A percentile compares a stretch with the other conserved stretches of the same genome.
These are phyloP conservation scores for Meleagris gallopavo DNA, from an alignment of 2,113 vertebrate genomes.

Conservation along the genomic window DNA sequence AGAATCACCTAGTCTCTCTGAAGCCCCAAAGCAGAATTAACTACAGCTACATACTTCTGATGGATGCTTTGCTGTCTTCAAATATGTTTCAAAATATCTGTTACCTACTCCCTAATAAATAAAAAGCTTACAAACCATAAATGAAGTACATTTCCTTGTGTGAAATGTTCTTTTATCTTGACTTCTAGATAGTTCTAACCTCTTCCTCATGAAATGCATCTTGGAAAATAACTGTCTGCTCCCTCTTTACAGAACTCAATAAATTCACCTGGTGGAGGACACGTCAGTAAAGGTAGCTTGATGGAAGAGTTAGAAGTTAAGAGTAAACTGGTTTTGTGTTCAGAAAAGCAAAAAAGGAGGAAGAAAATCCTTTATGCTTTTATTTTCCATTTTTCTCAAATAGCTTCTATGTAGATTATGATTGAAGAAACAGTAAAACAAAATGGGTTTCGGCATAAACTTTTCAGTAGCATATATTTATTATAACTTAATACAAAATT, in stretches of 20 bases:
- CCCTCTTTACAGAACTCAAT: not conserved
- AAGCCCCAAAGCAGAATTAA: not conserved
- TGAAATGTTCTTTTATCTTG: not conserved
- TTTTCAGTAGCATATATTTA: not conserved
- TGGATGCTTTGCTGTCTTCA: not conserved
- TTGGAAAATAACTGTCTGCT: not conserved
- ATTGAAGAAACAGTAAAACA: not conserved
- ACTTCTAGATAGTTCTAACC: not conserved
- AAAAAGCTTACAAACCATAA: not conserved
- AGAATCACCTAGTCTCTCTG: not conserved
- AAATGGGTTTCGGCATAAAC: not conserved
- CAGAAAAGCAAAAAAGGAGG: not conserved
- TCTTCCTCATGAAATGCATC: not conserved
- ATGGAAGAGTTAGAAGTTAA: not conserved
- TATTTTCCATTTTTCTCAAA: not conserved
- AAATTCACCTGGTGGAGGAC: not conserved
- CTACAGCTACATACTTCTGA: not conserved
- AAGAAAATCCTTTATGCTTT: not conserved
- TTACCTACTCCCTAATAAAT: not conserved
- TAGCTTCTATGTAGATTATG: not conserved
- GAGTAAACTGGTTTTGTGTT: not conserved
- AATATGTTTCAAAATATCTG: not conserved
- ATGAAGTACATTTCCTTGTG: not conserved
- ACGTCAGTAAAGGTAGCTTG: not conserved
- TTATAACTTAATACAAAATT: not conserved